Conservation (phyloP, 1,140 invertebrate genomes). For the Micrasema longulum region DNA sequence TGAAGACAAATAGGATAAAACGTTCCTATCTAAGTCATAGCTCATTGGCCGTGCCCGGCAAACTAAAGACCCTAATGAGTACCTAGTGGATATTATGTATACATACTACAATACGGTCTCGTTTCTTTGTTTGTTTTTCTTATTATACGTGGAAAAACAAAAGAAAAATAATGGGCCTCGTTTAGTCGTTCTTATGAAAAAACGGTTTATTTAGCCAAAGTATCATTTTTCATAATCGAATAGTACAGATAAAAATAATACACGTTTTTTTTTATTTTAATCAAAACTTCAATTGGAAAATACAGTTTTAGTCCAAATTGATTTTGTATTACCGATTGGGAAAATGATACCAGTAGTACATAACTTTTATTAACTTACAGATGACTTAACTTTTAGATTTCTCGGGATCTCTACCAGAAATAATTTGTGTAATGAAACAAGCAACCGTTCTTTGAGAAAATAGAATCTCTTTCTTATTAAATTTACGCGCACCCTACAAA, state of each 20-base stretch:
- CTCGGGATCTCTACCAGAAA: constrained; percentile 7
- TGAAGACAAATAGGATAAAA: constrained; percentile 50
- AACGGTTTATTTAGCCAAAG: no score
- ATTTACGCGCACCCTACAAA: constrained; percentile 12
- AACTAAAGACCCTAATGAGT: constrained; percentile 52
- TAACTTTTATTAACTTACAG: neutral
- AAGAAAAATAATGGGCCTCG: neutral
- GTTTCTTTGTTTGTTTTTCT: constrained; percentile 26
- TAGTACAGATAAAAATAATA: no score
- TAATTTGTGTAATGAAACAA: constrained; percentile 23
- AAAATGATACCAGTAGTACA: no score
- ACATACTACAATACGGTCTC: constrained; percentile 6
- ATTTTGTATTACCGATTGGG: neutral
- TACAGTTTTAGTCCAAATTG: no score
- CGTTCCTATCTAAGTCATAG: constrained; percentile 49
- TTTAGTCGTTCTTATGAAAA: no score
- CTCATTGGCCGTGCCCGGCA: constrained; percentile 48
- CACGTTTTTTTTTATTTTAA: no score
- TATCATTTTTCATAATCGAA: no score
- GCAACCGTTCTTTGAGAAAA: neutral
- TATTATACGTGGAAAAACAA: constrained; percentile 7
- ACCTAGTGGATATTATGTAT: constrained; percentile 28
- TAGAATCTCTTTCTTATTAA: constrained; percentile 1
- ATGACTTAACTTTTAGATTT: constrained; percentile 4
- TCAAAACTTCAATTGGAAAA: no score